Percentiles rank a stretch among this genome's conserved stretches.
Evolutionary conservation across 2,113 vertebrate species (phyloP).

Genomic region (Pollachius pollachius): DNA sequence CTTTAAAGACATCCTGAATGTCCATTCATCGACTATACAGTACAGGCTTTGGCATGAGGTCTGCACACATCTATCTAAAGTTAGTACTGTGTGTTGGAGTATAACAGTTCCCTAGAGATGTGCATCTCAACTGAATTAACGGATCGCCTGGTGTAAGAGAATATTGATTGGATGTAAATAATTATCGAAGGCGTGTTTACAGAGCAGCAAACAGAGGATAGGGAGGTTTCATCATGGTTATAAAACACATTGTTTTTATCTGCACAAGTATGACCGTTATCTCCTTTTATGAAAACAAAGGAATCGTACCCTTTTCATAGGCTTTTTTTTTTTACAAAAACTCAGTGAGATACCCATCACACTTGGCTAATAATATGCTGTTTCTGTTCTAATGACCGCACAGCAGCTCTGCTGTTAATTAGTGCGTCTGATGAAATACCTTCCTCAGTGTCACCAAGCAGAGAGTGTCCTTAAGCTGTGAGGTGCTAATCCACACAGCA

Average conservation of each 20-base stretch:
- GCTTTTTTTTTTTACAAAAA: not conserved
- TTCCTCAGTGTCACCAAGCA: constrained; percentile 13
- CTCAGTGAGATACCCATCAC: not conserved
- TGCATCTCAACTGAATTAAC: constrained; percentile 24
- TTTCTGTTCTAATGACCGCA: not conserved
- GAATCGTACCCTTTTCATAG: not conserved
- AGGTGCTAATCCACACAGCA: constrained; percentile 15
- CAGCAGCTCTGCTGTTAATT: constrained; percentile 3
- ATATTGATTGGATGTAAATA: constrained; percentile 39
- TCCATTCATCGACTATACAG: not conserved
- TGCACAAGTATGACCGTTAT: too few species aligned
- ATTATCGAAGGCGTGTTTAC: constrained; percentile 34
- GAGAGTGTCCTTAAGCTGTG: constrained; percentile 12
- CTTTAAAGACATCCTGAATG: not conserved
- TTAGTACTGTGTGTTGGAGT: not conserved
- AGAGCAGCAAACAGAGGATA: constrained; percentile 13
- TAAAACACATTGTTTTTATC: too few species aligned
- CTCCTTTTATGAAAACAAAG: not conserved
- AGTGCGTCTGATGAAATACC: not conserved
- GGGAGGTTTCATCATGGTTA: too few species aligned
- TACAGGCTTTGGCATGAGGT: not conserved
- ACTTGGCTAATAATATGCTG: not conserved
- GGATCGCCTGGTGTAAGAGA: constrained; percentile 22
- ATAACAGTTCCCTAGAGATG: not conserved
- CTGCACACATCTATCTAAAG: not conserved